Percentiles rank a stretch among this genome's conserved stretches.
phyloP scores from a whole-genome alignment of 1,140 invertebrate species.

The Musca vetustissima region DNA sequence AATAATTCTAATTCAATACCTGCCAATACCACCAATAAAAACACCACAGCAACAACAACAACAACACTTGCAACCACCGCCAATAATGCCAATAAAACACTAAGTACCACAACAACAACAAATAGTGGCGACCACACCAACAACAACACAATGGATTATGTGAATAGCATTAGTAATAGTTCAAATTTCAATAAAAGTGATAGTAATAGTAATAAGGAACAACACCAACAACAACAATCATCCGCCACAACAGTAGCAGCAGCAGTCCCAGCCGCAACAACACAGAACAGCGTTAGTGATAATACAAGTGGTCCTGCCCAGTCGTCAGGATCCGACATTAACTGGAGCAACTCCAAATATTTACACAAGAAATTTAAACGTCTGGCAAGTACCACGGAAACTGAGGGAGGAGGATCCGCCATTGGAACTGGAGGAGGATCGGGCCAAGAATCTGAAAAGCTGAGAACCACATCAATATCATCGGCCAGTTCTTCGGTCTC shows the following conservation, averaged over 20 bases:
- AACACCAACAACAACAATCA: conserved; percentile 40
- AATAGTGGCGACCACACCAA: conserved; percentile 26
- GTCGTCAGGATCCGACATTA: neutral
- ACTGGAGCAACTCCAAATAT: conserved; percentile 73
- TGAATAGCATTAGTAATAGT: conserved; percentile 15
- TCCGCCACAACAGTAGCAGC: neutral
- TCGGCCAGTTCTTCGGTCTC: conserved; percentile 45
- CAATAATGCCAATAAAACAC: conserved; percentile 15
- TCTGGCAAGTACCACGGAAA: conserved; percentile 67
- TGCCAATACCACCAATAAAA: neutral
- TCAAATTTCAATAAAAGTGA: conserved; percentile 29
- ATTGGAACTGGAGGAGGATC: no score
- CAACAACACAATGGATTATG: conserved; percentile 29
- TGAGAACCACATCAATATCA: conserved; percentile 53
- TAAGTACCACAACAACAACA: neutral
- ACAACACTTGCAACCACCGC: conserved; percentile 2
- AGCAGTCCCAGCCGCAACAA: no score
- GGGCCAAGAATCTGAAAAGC: conserved; percentile 25
- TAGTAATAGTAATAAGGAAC: conserved; percentile 33
- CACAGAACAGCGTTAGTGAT: conserved; percentile 39
- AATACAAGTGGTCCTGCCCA: conserved; percentile 30
- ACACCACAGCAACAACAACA: conserved; percentile 4
- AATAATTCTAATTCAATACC: neutral
- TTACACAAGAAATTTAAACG: conserved; percentile 91
- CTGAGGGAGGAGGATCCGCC: conserved; percentile 40